Evolutionary conservation across 2,888 invertebrate species (phyloP), one percentile per base, ranked within the genome.

Genomic region (Tetragonisca angustula): DNA sequence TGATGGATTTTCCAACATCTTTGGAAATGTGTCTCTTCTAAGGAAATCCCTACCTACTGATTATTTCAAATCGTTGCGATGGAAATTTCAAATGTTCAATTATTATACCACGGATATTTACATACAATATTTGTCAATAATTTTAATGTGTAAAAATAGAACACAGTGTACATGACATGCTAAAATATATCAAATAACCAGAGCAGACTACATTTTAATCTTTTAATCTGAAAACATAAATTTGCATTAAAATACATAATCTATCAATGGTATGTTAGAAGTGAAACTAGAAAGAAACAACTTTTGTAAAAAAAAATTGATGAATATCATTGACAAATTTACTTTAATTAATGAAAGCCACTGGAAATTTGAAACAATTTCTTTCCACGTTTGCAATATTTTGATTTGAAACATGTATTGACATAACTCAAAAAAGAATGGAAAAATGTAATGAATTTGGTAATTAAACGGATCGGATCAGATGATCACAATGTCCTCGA

Each of bases 321-420:
- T 1, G 4, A 24, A 61, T 4, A 17, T 27, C 3, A 61, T 17
- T 27, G 24, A 17, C 15, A 1, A 24, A 24, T 2, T 17, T 61
- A 6, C 24, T 27, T 27, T 27, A 4, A n/a, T 56, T 56, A 13
- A 13, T n/a, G 4, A n/a, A 56, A 56, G n/a, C 13, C 54, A n/a
- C 2, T 4, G n/a, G 15, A 59, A 59, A 24, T 61, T 19, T 61
- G 9, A 61, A 17, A 24, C 17, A 61, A 27, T 61, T 27, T 27
- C 17, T 59, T 59, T 17, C 3, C 6, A 17, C 1, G 17, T 15
- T 61, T 61, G 9, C 17, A 9, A 61, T 24, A 19, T 61, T 2
- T 61, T 9, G 27, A 27, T 61, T 84, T 24, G 74, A 74, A 79
- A 83, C 79, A 79, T 74, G 68, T 76, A 71, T 83, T 86, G 68